These are phyloP conservation scores for Polydrusus tereticollis DNA, from an alignment of 2,888 invertebrate species.

Conservation along the genomic window DNA sequence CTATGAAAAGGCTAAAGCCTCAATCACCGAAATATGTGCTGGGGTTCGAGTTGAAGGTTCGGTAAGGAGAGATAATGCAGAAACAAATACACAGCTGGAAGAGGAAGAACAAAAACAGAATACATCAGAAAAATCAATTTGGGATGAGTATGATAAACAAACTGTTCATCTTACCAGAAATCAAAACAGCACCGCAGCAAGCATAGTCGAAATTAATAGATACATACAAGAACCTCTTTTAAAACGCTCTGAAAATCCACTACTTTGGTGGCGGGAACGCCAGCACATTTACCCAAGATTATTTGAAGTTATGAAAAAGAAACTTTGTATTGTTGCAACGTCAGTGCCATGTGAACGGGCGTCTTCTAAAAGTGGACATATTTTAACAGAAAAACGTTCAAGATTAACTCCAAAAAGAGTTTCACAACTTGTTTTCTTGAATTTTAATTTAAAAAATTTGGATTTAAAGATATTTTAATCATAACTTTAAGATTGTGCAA, in stretches of 20 bases:
- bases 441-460: constrained; percentile 7
- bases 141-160: constrained; percentile 34
- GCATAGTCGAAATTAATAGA: constrained; percentile 35
- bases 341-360: constrained; percentile 12
- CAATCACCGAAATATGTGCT: constrained; percentile 4
- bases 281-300: constrained; percentile 17
- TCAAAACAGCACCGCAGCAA: constrained; percentile 6
- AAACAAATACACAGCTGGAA: background rate
- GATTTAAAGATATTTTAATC: background rate
- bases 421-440: constrained; percentile 10
- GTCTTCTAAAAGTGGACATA: constrained; percentile 13
- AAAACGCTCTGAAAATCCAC: constrained; percentile 22
- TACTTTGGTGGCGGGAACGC: constrained; percentile 32
- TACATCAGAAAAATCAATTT: constrained; percentile 17
- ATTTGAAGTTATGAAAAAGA: constrained; percentile 26
- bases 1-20: constrained; percentile 19
- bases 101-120: background rate
- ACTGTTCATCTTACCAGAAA: background rate
- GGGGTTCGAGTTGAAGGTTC: background rate
- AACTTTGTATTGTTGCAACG: constrained; percentile 19
- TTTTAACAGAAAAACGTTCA: background rate
- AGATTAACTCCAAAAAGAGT: background rate
- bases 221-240: constrained; percentile 34
- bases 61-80: background rate
- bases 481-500: too few species aligned